Conservation (phyloP, 1,140 invertebrate genomes). For the Drosophila erecta region DNA sequence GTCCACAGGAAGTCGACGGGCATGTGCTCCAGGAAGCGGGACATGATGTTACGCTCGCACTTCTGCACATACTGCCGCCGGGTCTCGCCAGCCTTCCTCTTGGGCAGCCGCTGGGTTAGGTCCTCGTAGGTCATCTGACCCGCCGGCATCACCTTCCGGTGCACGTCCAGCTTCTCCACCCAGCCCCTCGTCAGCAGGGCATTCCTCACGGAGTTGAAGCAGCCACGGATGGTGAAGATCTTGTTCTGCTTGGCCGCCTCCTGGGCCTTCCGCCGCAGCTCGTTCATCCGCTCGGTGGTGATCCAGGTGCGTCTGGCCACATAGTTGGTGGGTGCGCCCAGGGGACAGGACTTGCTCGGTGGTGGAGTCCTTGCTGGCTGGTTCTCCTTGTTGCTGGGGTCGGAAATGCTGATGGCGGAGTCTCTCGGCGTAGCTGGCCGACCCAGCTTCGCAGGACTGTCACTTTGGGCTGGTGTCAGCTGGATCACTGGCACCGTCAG, state of each 20-base stretch:
- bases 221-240: conserved; percentile 85
- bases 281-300: conserved; percentile 85
- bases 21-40: conserved; percentile 88
- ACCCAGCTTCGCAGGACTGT: conserved; percentile 7
- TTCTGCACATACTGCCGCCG: conserved; percentile 84
- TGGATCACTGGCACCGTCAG: conserved; percentile 59
- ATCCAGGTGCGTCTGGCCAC: conserved; percentile 83
- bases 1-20: conserved; percentile 95
- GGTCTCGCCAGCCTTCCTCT: conserved; percentile 78
- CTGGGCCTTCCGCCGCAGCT: conserved; percentile 85
- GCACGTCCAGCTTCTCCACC: conserved; percentile 88
- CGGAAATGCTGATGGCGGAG: conserved; percentile 2
- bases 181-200: conserved; percentile 87
- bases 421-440: conserved; percentile 5
- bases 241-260: conserved; percentile 85
- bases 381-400: conserved; percentile 60
- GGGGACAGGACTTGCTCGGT: background rate
- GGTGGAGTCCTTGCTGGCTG: conserved; percentile 10
- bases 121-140: conserved; percentile 81
- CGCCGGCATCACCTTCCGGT: conserved; percentile 82
- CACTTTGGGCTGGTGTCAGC: conserved; percentile 50
- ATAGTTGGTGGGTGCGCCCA: conserved; percentile 69
- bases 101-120: conserved; percentile 76
- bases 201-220: conserved; percentile 79
- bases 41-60: conserved; percentile 87